These are phyloP conservation scores for Chaetodon trifasciatus DNA, from an alignment of 2,797 vertebrate species.

Conservation along the genomic window DNA sequence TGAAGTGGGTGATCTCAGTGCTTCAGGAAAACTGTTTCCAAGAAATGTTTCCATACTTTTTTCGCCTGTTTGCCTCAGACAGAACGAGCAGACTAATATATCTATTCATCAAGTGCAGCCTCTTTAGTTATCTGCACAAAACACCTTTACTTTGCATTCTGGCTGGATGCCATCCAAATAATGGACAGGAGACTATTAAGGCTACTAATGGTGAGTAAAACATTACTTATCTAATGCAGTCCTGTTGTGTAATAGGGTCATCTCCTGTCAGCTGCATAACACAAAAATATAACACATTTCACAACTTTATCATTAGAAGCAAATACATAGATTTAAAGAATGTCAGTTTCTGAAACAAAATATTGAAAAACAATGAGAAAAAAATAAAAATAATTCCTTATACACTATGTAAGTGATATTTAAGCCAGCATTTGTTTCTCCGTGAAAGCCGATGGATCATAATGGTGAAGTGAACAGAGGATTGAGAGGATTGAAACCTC, in stretches of 20 bases:
- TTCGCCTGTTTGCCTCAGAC: not conserved
- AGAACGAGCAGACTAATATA: not conserved
- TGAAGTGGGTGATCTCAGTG: not conserved
- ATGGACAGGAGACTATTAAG: not conserved
- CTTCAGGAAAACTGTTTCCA: not conserved
- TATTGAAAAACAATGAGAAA: not conserved
- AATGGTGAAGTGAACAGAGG: too few species aligned
- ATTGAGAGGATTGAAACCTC: not conserved
- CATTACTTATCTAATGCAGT: not conserved
- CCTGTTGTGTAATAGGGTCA: not conserved
- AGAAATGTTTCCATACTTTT: not conserved
- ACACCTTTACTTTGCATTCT: not conserved
- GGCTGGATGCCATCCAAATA: not conserved
- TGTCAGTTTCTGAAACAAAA: not conserved
- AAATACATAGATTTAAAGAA: too few species aligned
- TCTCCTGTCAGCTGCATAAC: not conserved
- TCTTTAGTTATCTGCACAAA: constrained; percentile 5
- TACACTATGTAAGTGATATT: not conserved
- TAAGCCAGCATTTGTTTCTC: not conserved
- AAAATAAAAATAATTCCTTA: not conserved
- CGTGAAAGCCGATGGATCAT: not conserved
- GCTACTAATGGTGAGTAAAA: constrained; percentile 2
- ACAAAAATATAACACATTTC: not conserved
- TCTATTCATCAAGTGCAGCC: not conserved
- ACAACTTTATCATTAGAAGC: too few species aligned